A percentile compares a stretch with the other conserved stretches of the same genome.
Evolutionary conservation across 2,888 invertebrate species (phyloP).

Genomic region (Thymelicus acteon): DNA sequence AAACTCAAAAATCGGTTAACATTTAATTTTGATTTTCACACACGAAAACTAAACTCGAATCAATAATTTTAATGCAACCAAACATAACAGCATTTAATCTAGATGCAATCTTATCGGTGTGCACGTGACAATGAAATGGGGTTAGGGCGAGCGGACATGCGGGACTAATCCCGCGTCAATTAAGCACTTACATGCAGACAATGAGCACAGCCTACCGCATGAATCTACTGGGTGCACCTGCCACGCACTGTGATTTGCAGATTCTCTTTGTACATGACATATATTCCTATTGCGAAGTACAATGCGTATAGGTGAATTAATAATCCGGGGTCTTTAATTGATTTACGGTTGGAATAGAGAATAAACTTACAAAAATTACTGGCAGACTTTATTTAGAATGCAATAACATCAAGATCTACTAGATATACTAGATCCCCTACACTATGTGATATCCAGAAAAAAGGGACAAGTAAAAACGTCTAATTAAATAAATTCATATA

Average conservation of each 20-base stretch:
- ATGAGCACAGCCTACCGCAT: conserved; percentile 65
- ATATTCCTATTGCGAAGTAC: conserved; percentile 27
- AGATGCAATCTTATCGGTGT: conserved; percentile 11
- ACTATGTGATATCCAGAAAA: too few species aligned
- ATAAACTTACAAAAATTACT: not conserved
- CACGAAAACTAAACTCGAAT: too few species aligned
- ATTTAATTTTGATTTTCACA: too few species aligned
- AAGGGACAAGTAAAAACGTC: too few species aligned
- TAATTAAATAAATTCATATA: too few species aligned
- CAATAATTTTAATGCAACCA: too few species aligned
- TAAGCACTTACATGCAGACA: conserved; percentile 65
- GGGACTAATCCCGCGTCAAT: conserved; percentile 54
- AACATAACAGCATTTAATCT: not conserved
- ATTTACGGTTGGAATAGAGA: not conserved
- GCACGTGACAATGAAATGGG: conserved; percentile 21
- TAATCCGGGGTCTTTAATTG: conserved; percentile 21
- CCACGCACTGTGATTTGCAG: conserved; percentile 60
- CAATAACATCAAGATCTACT: too few species aligned
- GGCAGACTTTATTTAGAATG: too few species aligned
- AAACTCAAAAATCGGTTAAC: too few species aligned
- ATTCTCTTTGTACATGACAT: conserved; percentile 64
- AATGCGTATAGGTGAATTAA: conserved; percentile 7
- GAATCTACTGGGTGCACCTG: conserved; percentile 68
- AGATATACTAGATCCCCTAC: too few species aligned
- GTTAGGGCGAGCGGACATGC: conserved; percentile 15